Evolutionary conservation across 2,888 invertebrate genomes (phyloP), one percentile per base, ranked within the genome.

Genomic region (Cylindroiulus punctatus): DNA sequence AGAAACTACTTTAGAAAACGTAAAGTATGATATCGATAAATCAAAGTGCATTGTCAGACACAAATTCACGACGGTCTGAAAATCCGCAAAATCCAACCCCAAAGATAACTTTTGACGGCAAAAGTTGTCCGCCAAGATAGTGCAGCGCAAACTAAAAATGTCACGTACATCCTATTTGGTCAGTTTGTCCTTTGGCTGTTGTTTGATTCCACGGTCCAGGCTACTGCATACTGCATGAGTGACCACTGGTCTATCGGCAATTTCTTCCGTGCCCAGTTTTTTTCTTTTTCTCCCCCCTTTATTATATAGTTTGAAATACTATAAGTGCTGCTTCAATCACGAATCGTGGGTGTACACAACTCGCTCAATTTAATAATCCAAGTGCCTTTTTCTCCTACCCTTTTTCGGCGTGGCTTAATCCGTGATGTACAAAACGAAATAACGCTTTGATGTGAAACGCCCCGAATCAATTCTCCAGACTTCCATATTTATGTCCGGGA

Each of bases 371-470:
- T 57, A 57, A 57, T 57, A 57, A 57, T 57, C 52, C 52, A 19
- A 57, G n/a, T 57, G n/a, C n/a, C n/a, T n/a, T 57, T 57, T 57
- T 57, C n/a, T 57, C 44, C 44, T 44, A 14, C 44, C n/a, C 5
- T n/a, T 57, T 57, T 57, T 57, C n/a, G 52, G 52, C 52, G n/a
- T 57, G 52, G 52, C 52, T 57, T 57, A 57, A 57, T 57, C n/a
- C 52, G 52, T n/a, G n/a, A 57, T 57, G 52, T 57, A 57, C 52
- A 57, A 57, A 57, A 57, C 52, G 52, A 57, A 57, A 57, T 57
- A 57, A 57, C 52, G 52, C 52, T 57, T 57, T 57, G 52, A 57
- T 57, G 52, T 57, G 52, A 57, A 57, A 57, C 52, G 52, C n/a
- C 52, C 52, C 52, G n/a, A 57, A 57, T 57, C 52, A 57, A 57